Evolutionary conservation across 53 echinoderm and acorn worm genomes (phyloP).

Genomic region (Arbacia lixula): DNA sequence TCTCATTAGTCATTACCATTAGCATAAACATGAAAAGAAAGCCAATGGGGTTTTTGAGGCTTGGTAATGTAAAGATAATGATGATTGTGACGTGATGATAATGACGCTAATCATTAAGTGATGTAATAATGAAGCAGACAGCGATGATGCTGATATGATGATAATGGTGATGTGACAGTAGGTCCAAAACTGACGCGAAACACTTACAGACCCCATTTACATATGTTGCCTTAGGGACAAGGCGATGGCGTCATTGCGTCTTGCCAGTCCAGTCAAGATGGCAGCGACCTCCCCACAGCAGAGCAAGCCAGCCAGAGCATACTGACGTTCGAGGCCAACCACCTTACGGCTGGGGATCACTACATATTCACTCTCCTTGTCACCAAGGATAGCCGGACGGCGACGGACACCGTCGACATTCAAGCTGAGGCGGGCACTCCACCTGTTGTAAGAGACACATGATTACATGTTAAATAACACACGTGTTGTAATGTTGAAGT

Average conservation of each 20-base stretch:
- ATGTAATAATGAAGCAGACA: no score
- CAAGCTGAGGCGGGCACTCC: slow-evolving; percentile 67
- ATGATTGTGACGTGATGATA: no score
- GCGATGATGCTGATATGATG: background rate
- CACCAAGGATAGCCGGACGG: slow-evolving; percentile 56
- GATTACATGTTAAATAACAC: no score
- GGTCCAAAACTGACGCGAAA: no score
- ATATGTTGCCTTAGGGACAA: no score
- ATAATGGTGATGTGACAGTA: background rate
- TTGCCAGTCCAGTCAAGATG: background rate
- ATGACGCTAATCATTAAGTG: no score
- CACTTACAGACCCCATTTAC: no score
- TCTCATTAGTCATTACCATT: no score
- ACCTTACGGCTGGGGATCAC: slow-evolving; percentile 61
- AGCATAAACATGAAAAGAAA: no score
- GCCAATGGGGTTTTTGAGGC: no score
- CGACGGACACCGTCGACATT: slow-evolving; percentile 50
- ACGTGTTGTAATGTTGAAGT: no score
- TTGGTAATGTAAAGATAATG: no score
- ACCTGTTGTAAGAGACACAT: slow-evolving; percentile 71
- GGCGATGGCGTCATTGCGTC: background rate
- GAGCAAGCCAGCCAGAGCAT: background rate
- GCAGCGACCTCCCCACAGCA: slow-evolving; percentile 5
- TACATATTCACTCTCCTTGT: slow-evolving; percentile 71
- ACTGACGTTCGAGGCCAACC: slow-evolving; percentile 53